A percentile compares a stretch with the other conserved stretches of the same genome.
Evolutionary conservation across 2,797 vertebrate species (phyloP).

Genomic region (Brachyrhaphis roseni): DNA sequence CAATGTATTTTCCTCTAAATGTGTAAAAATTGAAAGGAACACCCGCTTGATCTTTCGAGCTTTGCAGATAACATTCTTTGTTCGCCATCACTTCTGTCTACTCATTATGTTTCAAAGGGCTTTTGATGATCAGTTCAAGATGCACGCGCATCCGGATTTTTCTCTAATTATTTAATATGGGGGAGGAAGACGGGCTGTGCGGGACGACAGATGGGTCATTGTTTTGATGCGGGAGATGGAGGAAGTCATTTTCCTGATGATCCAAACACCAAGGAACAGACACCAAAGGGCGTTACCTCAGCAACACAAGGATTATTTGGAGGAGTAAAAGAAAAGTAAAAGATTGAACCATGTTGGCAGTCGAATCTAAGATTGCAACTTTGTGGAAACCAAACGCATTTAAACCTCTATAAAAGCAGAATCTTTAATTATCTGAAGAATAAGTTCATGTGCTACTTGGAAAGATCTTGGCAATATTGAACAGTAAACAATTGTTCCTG

Average conservation of each 20-base stretch:
- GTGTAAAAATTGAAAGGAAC: slow-evolving; percentile 20
- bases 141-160: slow-evolving; percentile 55
- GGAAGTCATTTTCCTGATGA: slow-evolving; percentile 62
- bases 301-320: slow-evolving; percentile 60
- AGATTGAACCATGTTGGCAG: slow-evolving; percentile 30
- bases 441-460: background rate
- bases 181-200: slow-evolving; percentile 13
- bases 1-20: slow-evolving; percentile 17
- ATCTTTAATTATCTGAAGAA: background rate
- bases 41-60: slow-evolving; percentile 9
- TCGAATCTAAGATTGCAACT: slow-evolving; percentile 33
- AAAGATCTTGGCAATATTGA: background rate
- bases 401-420: slow-evolving; percentile 10
- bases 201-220: slow-evolving; percentile 73
- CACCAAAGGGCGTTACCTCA: slow-evolving; percentile 66
- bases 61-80: slow-evolving; percentile 30
- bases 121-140: slow-evolving; percentile 61
- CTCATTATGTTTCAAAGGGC: slow-evolving; percentile 56
- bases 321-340: slow-evolving; percentile 5
- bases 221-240: slow-evolving; percentile 51
- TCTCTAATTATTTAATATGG: slow-evolving; percentile 62
- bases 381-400: slow-evolving; percentile 44
- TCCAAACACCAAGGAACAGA: slow-evolving; percentile 46
- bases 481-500: background rate
- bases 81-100: slow-evolving; percentile 28